These are phyloP conservation scores for Neocrepidodera transversa DNA, from an alignment of 2,888 invertebrate genomes.

Conservation along the genomic window DNA sequence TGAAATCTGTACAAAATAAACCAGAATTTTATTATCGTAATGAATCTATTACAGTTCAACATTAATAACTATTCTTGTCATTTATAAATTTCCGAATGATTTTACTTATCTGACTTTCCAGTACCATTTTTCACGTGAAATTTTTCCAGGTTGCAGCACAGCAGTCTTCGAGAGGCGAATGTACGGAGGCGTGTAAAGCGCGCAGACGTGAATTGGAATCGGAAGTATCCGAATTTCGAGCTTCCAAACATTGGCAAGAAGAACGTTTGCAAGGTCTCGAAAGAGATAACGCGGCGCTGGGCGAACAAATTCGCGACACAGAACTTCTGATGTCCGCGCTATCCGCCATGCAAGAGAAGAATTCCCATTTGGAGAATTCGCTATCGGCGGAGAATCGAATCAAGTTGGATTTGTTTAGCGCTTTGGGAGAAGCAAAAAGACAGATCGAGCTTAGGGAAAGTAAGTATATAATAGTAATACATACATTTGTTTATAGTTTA, in stretches of 20 bases:
- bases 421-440: constrained; percentile 93
- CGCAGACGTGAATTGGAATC: constrained; percentile 68
- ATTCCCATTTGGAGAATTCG: constrained; percentile 89
- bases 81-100: too few relatives aligned
- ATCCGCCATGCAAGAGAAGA: constrained; percentile 87
- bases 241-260: constrained; percentile 67
- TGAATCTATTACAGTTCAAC: too few relatives aligned
- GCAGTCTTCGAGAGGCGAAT: constrained; percentile 56
- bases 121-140: too few relatives aligned
- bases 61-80: too few relatives aligned
- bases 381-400: constrained; percentile 96
- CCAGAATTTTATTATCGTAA: too few relatives aligned
- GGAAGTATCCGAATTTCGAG: constrained; percentile 66
- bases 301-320: constrained; percentile 66
- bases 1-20: too few relatives aligned
- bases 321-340: constrained; percentile 83
- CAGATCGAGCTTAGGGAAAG: constrained; percentile 87
- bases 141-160: constrained; percentile 54
- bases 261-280: constrained; percentile 66
- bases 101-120: too few relatives aligned
- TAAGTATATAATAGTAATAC: constrained; percentile 65
- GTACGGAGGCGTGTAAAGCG: constrained; percentile 58
- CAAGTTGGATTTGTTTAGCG: constrained; percentile 97
- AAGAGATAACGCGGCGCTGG: constrained; percentile 61
- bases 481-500: too few relatives aligned